Evolutionary conservation across 2,888 invertebrate genomes (phyloP).

Genomic region (Diplazon laetatorius): DNA sequence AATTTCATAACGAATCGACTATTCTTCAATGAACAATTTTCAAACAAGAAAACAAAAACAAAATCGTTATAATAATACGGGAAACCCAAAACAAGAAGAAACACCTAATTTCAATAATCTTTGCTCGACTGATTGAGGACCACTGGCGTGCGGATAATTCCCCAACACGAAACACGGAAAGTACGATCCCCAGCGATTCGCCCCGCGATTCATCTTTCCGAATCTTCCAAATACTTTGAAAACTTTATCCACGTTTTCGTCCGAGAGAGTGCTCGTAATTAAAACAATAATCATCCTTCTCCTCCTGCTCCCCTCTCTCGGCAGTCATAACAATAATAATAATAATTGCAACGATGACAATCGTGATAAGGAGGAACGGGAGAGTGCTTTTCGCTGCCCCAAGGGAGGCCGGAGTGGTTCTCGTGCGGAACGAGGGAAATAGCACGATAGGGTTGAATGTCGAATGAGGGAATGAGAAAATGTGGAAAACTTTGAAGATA

Average conservation of each 20-base stretch:
- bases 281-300: conserved; percentile 54
- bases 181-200: neutral
- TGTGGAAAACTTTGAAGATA: conserved; percentile 54
- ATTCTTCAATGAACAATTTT: too few species aligned
- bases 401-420: neutral
- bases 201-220: neutral
- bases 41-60: too few species aligned
- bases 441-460: conserved; percentile 11
- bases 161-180: conserved; percentile 10
- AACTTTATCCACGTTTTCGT: conserved; percentile 45
- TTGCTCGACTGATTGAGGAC: too few species aligned
- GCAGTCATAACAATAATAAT: conserved; percentile 55
- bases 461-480: conserved; percentile 8
- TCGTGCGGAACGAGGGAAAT: neutral
- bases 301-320: too few species aligned
- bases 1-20: too few species aligned
- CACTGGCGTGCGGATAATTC: too few species aligned
- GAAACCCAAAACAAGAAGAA: too few species aligned
- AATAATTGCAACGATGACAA: conserved; percentile 69
- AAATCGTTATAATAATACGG: too few species aligned
- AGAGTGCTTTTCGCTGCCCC: conserved; percentile 62
- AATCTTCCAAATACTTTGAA: conserved; percentile 7
- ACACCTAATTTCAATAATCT: too few species aligned
- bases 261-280: conserved; percentile 24
- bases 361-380: conserved; percentile 67